A percentile compares a stretch with the other conserved stretches of the same genome.
Conservation (phyloP, 2,888 invertebrate genomes). For the Meta bourneti region DNA sequence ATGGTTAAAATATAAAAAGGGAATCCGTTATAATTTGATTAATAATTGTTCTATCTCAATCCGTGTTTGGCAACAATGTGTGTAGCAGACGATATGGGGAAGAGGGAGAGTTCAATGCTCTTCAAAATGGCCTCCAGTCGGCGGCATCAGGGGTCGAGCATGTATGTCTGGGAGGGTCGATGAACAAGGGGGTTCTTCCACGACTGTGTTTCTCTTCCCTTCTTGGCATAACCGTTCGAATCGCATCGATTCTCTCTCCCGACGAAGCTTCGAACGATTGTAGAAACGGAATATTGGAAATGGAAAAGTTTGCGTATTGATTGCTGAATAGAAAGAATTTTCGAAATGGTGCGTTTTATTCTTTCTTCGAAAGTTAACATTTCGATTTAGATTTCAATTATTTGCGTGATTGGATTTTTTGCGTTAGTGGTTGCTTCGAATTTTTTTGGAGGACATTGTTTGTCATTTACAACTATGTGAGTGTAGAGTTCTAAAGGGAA, state of each 20-base stretch:
- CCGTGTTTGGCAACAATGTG: not conserved
- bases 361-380: not conserved
- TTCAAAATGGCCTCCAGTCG: conserved; percentile 64
- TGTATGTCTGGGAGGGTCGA: conserved; percentile 26
- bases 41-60: not conserved
- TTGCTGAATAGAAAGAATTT: not conserved
- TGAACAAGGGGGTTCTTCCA: not conserved
- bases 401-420: too few relatives aligned
- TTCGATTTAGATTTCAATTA: too few relatives aligned
- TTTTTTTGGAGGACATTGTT: too few relatives aligned
- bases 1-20: too few relatives aligned
- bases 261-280: not conserved
- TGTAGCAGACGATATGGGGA: not conserved
- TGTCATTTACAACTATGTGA: too few relatives aligned
- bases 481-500: too few relatives aligned
- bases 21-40: too few relatives aligned
- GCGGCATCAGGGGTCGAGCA: conserved; percentile 3
- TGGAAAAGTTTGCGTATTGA: not conserved
- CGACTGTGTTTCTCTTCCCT: too few relatives aligned
- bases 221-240: too few relatives aligned
- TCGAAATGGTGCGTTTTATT: not conserved
- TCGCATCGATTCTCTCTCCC: not conserved
- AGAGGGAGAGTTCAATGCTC: conserved; percentile 56
- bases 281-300: not conserved
- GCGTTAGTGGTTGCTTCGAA: too few relatives aligned